A percentile compares a stretch with the other conserved stretches of the same genome.
phyloP scores from a whole-genome alignment of 2,113 vertebrate species.

The Siniperca chuatsi region DNA sequence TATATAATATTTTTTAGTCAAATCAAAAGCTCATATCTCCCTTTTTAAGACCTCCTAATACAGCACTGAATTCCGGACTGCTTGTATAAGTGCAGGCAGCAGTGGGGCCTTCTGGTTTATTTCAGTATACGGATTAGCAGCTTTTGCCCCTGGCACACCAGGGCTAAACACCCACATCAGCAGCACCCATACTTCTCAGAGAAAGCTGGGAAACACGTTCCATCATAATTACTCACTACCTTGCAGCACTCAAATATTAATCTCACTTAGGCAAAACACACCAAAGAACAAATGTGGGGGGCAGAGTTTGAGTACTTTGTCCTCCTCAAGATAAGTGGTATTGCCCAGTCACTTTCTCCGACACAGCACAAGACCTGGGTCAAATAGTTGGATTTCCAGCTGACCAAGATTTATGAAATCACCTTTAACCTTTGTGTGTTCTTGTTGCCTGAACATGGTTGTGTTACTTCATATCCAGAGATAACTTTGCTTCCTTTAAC shows the following conservation, averaged over 20 bases:
- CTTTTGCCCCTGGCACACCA: conserved; percentile 45
- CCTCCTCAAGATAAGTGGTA: background rate
- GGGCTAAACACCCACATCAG: conserved; percentile 49
- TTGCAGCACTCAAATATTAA: conserved; percentile 13
- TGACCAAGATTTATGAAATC: background rate
- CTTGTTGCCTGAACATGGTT: conserved; percentile 1
- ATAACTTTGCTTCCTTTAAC: conserved; percentile 32
- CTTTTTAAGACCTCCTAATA: conserved; percentile 2
- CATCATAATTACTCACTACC: conserved; percentile 4
- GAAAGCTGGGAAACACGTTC: conserved; percentile 18
- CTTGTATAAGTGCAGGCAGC: conserved; percentile 41
- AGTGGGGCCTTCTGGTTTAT: conserved; percentile 42
- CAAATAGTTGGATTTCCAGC: conserved; percentile 4
- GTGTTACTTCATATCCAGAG: background rate
- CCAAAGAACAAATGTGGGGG: background rate
- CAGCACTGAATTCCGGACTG: conserved; percentile 18
- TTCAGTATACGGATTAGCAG: conserved; percentile 65
- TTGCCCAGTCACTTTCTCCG: background rate
- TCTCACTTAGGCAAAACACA: conserved; percentile 2
- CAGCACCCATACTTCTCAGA: conserved; percentile 26
- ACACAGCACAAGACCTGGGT: background rate
- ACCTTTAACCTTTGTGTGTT: conserved; percentile 32
- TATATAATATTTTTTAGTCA: background rate
- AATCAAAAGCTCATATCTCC: background rate
- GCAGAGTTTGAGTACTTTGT: background rate